Conservation (phyloP, 2,888 invertebrate genomes). For the Leptopilina myrica region DNA sequence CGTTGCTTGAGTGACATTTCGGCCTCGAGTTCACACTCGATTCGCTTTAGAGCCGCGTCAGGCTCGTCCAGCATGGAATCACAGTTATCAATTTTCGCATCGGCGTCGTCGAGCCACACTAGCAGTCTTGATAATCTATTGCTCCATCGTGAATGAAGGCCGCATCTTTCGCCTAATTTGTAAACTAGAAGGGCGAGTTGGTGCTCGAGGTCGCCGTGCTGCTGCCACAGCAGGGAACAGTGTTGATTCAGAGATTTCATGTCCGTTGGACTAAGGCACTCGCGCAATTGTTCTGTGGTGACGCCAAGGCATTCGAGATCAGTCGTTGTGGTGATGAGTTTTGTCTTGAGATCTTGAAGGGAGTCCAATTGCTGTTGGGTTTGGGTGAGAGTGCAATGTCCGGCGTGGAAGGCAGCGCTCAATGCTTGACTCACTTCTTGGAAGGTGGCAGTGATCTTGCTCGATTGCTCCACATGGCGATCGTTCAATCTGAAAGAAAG, state of each 20-base stretch:
- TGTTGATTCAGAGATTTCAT: constrained; percentile 88
- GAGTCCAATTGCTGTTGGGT: constrained; percentile 82
- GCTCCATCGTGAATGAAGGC: constrained; percentile 85
- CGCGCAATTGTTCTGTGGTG: constrained; percentile 89
- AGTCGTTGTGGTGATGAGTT: constrained; percentile 79
- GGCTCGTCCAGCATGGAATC: constrained; percentile 80
- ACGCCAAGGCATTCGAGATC: constrained; percentile 85
- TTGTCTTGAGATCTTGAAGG: constrained; percentile 81
- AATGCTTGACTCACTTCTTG: constrained; percentile 82
- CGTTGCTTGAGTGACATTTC: constrained; percentile 87
- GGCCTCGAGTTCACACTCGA: constrained; percentile 86
- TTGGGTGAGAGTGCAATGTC: constrained; percentile 79
- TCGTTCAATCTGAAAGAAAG: constrained; percentile 77
- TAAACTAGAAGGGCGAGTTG: constrained; percentile 85
- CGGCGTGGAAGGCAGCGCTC: constrained; percentile 78
- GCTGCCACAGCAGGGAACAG: constrained; percentile 87
- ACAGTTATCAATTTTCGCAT: constrained; percentile 77
- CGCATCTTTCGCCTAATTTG: constrained; percentile 85
- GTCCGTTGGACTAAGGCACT: constrained; percentile 90
- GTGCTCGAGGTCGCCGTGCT: constrained; percentile 88
- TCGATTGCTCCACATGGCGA: constrained; percentile 82
- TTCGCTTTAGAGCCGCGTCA: constrained; percentile 84
- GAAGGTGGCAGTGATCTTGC: constrained; percentile 81
- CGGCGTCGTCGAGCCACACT: constrained; percentile 84
- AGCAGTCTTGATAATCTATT: constrained; percentile 82